Base-by-base conservation (phyloP, 1,140 invertebrate genomes). In the Fopius arisanus region DNA sequence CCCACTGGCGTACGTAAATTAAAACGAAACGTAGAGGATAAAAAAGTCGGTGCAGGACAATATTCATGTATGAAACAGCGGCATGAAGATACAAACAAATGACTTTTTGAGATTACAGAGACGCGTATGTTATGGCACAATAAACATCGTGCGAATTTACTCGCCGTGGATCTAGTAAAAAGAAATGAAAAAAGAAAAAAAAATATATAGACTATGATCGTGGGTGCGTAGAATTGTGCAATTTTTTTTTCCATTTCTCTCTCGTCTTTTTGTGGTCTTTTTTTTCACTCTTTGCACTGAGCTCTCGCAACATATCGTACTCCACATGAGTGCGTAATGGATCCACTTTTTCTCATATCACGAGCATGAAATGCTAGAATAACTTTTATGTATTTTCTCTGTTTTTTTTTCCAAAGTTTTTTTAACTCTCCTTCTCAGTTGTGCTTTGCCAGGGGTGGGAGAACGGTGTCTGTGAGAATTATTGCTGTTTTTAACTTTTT, bases 311-410 rank as follows among this genome's bases (percentile, higher is more conserved):
- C 54, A 21, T 59, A 59, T 59, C 19, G 54, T 59, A 59, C 54
- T 59, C 23, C 54, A 59, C 54, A 59, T 28, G 54, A 59, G 54
- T 59, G 54, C 54, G 54, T 59, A 59, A 59, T 59, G 54, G 54
- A 59, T 59, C 54, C 54, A 59, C 54, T 59, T 59, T 59, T 59
- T 59, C 54, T 59, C 54, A 28, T 59, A 59, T 59, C 54, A 59
- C 54, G 54, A 59, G 54, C 19, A 59, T 59, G 54, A 59, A 59
- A 26, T 59, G 23, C 23, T 59, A 9, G 23, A 26, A 59, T 59
- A 59, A 59, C 54, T 59, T 59, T 59, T 59, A 59, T 59, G 23
- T 26, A 28, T 59, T 28, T 59, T 59, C 23, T 59, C 54, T 26
- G 54, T 59, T 59, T 26, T 59, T 54, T 26, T 59, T 59, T n/a